A percentile compares a stretch with the other conserved stretches of the same genome.
Evolutionary conservation across 2,888 invertebrate genomes (phyloP).

Genomic region (Aromia moschata): DNA sequence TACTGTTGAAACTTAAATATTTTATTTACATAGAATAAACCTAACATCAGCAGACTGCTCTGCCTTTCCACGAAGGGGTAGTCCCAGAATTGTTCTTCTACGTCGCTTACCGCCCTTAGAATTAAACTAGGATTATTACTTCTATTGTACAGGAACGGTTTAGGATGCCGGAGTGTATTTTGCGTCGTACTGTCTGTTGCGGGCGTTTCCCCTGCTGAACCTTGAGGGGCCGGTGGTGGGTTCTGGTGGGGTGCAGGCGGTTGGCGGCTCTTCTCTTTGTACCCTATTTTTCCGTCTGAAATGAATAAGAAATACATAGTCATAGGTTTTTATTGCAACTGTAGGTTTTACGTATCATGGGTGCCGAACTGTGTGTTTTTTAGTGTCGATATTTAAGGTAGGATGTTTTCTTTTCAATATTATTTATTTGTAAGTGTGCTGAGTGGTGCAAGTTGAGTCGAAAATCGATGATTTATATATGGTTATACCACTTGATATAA

Average conservation of each 20-base stretch:
- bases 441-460: no score
- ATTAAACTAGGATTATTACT: constrained; percentile 40
- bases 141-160: background rate
- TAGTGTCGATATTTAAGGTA: no score
- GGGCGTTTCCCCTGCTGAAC: background rate
- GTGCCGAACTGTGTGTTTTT: no score
- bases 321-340: no score
- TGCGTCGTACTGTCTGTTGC: background rate
- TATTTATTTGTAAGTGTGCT: no score
- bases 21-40: constrained; percentile 54
- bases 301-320: no score
- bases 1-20: constrained; percentile 32
- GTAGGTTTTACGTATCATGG: no score
- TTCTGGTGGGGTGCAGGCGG: background rate
- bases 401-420: no score
- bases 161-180: constrained; percentile 1
- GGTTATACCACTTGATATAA: no score
- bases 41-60: constrained; percentile 50
- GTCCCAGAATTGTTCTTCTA: constrained; percentile 53
- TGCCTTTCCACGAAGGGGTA: constrained; percentile 41
- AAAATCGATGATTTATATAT: no score
- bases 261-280: background rate
- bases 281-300: constrained; percentile 6
- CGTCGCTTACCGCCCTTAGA: constrained; percentile 50
- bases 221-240: background rate